A percentile compares a stretch with the other conserved stretches of the same genome.
Conservation (phyloP, 2,888 invertebrate species). For the Andrena hattorfiana region DNA sequence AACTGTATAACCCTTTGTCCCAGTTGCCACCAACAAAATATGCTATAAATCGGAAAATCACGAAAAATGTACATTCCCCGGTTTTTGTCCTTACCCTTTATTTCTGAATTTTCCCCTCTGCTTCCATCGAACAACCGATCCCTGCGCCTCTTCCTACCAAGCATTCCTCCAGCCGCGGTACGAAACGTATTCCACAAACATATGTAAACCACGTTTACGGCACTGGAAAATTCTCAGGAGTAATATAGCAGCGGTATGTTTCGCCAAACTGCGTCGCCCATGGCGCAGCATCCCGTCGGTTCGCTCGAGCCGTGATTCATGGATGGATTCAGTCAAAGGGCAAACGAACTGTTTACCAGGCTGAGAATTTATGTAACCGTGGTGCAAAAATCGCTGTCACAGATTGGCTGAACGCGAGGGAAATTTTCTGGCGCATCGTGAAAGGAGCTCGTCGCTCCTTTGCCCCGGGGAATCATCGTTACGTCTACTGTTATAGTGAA, state of each 20-base stretch:
- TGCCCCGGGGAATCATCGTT: not conserved
- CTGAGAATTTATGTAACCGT: constrained; percentile 44
- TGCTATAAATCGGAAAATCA: too few species aligned
- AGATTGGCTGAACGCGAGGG: not conserved
- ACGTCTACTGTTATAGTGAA: too few species aligned
- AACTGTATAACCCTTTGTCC: too few species aligned
- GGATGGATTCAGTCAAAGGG: constrained; percentile 41
- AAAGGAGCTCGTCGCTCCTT: not conserved
- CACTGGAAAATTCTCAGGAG: constrained; percentile 44
- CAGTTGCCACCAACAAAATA: too few species aligned
- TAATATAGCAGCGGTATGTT: constrained; percentile 34
- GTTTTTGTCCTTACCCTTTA: too few species aligned
- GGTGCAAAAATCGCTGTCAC: not conserved
- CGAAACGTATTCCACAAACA: not conserved
- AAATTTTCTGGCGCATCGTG: not conserved
- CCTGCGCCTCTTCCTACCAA: not conserved
- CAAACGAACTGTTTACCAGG: constrained; percentile 54
- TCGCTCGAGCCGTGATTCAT: constrained; percentile 37
- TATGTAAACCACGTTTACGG: constrained; percentile 25
- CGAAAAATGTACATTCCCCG: too few species aligned
- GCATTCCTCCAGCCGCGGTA: constrained; percentile 9
- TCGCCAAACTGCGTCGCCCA: constrained; percentile 26
- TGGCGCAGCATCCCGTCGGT: constrained; percentile 42
- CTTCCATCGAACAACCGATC: constrained; percentile 1
- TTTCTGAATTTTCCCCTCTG: not conserved